A percentile compares a stretch with the other conserved stretches of the same genome.
These are phyloP conservation scores for Prunella fulvescens DNA, from an alignment of 2,113 vertebrate genomes.

Conservation along the genomic window DNA sequence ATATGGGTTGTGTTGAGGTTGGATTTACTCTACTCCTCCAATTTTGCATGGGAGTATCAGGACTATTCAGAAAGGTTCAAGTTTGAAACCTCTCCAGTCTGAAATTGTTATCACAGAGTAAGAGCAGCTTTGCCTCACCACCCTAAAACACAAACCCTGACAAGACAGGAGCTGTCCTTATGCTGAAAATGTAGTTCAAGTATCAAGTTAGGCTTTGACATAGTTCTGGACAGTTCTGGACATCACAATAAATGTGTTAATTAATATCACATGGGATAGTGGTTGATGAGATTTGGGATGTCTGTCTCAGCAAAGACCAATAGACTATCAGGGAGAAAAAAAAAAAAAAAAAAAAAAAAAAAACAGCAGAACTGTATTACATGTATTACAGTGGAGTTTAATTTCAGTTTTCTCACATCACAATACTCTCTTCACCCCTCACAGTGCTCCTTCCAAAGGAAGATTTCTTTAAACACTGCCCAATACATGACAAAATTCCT, in stretches of 20 bases:
- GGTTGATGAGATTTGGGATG: not conserved
- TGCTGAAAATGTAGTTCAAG: not conserved
- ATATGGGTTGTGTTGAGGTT: not conserved
- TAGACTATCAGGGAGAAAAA: not conserved
- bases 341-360: not conserved
- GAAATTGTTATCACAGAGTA: rapidly evolving
- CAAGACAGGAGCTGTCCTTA: not conserved
- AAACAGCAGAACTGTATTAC: not conserved
- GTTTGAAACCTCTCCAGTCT: not conserved
- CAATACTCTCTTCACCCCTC: not conserved
- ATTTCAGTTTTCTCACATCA: not conserved
- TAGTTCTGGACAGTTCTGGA: not conserved
- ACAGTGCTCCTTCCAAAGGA: not conserved
- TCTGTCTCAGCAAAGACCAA: not conserved
- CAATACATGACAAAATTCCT: not conserved
- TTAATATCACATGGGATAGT: not conserved
- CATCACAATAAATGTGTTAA: not conserved
- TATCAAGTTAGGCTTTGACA: not conserved
- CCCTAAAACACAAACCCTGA: not conserved
- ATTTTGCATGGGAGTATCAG: not conserved
- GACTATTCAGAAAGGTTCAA: not conserved
- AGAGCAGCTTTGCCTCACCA: not conserved
- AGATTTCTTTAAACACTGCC: not conserved
- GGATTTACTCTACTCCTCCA: not conserved
- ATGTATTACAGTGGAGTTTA: not conserved